Evolutionary conservation across 2,113 vertebrate genomes (phyloP).

Genomic region (Cromileptes altivelis): DNA sequence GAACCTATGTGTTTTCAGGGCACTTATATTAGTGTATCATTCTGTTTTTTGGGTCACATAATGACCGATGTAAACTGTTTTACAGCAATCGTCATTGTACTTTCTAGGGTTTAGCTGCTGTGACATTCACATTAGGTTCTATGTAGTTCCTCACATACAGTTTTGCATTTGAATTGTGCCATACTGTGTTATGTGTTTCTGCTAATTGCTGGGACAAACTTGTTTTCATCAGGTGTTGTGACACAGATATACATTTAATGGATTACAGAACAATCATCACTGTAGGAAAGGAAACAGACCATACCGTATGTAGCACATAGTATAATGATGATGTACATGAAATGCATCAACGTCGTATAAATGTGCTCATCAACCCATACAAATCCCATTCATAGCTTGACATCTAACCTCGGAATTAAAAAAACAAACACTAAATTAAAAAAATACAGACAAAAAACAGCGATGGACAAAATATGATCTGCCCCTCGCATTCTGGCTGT

Average conservation of each 20-base stretch:
- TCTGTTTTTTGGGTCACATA: neutral
- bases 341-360: conserved; percentile 55
- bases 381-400: conserved; percentile 59
- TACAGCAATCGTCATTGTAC: neutral
- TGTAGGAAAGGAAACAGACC: conserved; percentile 37
- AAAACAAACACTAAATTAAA: conserved; percentile 63
- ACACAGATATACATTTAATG: conserved; percentile 49
- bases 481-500: conserved; percentile 73
- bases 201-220: conserved; percentile 1
- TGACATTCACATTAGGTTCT: conserved; percentile 21
- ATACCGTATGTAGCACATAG: conserved; percentile 28
- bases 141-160: neutral
- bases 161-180: conserved; percentile 7
- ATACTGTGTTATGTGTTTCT: conserved; percentile 8
- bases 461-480: conserved; percentile 72
- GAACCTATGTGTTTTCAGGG: neutral
- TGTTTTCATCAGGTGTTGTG: conserved; percentile 13
- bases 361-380: conserved; percentile 79
- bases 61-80: conserved; percentile 16
- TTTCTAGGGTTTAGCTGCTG: conserved; percentile 4
- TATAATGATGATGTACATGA: conserved; percentile 46
- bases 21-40: conserved; percentile 3
- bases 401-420: conserved; percentile 50
- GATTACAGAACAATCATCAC: conserved; percentile 55
- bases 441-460: conserved; percentile 76